Conservation (phyloP, 2,797 vertebrate species). For the Danio kyathit region DNA sequence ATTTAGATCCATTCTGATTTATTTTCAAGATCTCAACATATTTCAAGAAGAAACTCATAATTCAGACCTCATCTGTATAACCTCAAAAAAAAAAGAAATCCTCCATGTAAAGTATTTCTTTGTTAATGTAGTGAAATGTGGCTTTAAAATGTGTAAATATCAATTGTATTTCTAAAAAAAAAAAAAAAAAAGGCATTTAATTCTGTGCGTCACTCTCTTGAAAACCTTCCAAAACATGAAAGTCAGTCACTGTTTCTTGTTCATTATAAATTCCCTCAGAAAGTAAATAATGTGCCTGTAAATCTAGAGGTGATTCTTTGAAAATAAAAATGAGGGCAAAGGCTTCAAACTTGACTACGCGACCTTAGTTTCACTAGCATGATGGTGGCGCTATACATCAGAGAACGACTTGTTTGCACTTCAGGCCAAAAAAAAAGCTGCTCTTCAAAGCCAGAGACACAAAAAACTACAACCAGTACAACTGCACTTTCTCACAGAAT, state of each 20-base stretch:
- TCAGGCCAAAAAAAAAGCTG: too few species aligned
- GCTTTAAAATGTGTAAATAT: conserved; percentile 1
- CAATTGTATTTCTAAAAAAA: conserved; percentile 1
- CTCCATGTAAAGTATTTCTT: conserved; percentile 36
- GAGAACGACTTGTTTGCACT: conserved; percentile 66
- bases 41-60: conserved; percentile 17
- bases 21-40: conserved; percentile 18
- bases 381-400: conserved; percentile 78
- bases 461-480: too few species aligned
- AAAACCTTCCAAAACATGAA: conserved; percentile 40
- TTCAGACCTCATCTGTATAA: conserved; percentile 32
- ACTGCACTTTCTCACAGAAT: too few species aligned
- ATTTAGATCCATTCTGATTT: conserved; percentile 43
- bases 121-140: conserved; percentile 6
- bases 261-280: conserved; percentile 16
- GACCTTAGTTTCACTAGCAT: conserved; percentile 91
- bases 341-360: conserved; percentile 73
- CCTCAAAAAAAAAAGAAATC: conserved; percentile 12
- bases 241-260: conserved; percentile 5
- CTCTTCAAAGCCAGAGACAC: too few species aligned
- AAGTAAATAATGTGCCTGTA: not conserved
- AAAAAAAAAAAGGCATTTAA: conserved; percentile 20
- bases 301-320: conserved; percentile 60
- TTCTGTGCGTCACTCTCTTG: conserved; percentile 17
- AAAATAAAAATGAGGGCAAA: conserved; percentile 58